Evolutionary conservation across 2,113 vertebrate genomes (phyloP).

Genomic region (Onychostoma macrolepis): DNA sequence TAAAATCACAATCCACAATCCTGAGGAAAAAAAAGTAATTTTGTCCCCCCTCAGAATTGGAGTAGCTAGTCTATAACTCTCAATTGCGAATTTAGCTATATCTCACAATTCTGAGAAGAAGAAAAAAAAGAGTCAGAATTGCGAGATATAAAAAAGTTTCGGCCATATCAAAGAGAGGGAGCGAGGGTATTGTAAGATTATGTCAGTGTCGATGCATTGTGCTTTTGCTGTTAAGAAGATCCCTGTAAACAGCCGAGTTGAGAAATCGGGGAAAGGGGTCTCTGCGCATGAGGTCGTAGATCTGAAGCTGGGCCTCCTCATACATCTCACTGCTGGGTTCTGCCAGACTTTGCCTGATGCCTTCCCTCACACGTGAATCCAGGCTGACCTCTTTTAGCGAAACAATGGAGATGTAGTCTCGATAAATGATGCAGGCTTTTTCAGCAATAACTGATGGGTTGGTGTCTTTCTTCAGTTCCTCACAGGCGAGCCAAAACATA

Average conservation of each 20-base stretch:
- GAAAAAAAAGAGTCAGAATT: too few relatives aligned
- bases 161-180: too few relatives aligned
- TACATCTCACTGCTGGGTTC: constrained; percentile 91
- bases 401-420: constrained; percentile 97
- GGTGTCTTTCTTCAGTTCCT: constrained; percentile 93
- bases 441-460: constrained; percentile 86
- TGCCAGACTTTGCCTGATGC: constrained; percentile 90
- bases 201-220: too few relatives aligned
- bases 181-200: too few relatives aligned
- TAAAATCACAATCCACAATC: too few relatives aligned
- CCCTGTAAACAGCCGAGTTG: constrained; percentile 92
- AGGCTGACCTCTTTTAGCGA: constrained; percentile 99
- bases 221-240: constrained; percentile 85
- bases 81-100: too few relatives aligned
- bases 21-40: too few relatives aligned
- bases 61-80: too few relatives aligned
- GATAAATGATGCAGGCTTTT: constrained; percentile 94
- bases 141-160: too few relatives aligned
- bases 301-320: constrained; percentile 96
- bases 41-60: too few relatives aligned
- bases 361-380: too few relatives aligned
- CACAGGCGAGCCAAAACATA: constrained; percentile 97
- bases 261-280: constrained; percentile 98
- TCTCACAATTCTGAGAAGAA: too few relatives aligned
- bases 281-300: constrained; percentile 98